Conservation (phyloP, 2,888 invertebrate genomes). For the Pseudococcus viburni region DNA sequence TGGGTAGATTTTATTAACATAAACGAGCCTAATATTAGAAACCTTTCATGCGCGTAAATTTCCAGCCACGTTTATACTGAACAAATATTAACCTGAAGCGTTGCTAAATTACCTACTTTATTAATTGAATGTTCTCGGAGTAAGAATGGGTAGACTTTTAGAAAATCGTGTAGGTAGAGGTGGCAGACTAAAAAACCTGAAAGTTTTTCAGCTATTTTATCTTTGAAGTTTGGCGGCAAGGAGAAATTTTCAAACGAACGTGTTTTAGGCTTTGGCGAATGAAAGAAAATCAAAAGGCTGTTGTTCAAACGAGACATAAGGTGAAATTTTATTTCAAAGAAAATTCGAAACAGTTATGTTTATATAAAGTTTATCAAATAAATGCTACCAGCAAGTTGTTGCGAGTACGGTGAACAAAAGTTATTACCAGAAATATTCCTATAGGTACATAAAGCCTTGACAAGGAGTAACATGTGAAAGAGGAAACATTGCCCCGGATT, state of each 20-base stretch:
- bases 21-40: no score
- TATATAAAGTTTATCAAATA: slow-evolving; percentile 7
- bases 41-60: no score
- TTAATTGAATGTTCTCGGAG: background rate
- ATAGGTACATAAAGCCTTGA: background rate
- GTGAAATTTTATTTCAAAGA: slow-evolving; percentile 14
- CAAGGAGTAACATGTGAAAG: background rate
- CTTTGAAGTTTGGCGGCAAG: background rate
- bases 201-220: background rate
- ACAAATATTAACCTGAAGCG: background rate
- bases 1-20: no score
- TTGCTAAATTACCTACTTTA: background rate
- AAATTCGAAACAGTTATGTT: background rate
- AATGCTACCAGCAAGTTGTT: slow-evolving; percentile 11
- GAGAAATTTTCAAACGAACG: background rate
- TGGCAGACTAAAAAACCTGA: background rate
- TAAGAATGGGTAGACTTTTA: background rate
- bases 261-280: background rate
- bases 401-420: background rate
- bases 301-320: background rate
- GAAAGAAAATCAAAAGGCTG: background rate
- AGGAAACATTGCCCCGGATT: background rate
- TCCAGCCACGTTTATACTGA: background rate
- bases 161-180: background rate
- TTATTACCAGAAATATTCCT: slow-evolving; percentile 6